Base-by-base conservation (phyloP, 2,113 vertebrate species). In the Motacilla tschutschensis region DNA sequence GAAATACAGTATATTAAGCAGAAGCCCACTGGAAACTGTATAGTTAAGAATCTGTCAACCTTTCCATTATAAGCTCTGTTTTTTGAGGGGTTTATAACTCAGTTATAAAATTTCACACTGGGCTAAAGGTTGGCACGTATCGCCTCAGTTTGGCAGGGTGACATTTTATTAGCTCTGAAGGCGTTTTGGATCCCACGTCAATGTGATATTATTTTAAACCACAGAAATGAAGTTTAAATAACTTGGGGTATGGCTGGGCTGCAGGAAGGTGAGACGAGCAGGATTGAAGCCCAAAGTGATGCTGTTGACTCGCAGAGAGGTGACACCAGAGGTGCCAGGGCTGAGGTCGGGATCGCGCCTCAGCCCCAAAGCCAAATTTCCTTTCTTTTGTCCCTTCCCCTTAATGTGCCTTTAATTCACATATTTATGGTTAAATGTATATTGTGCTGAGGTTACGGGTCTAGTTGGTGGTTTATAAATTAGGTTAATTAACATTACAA, bases 1-100 rank as follows among this genome's bases (percentile, higher is more conserved):
- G 94, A 97, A 97, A 97, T 97, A 94, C 95, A 93, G 93, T 96
- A 83, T 96, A 97, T 97, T 96, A 96, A 96, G 96, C 91, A 97
- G 95, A 93, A 97, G 94, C 94, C 89, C 91, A 92, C 92, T 96
- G 95, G 96, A 97, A 97, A 96, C 89, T 89, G 79, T 91, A 95
- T 95, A 97, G 96, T 94, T 96, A 95, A 96, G 96, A 92, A 94
- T 96, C 94, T 97, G 95, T 97, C 96, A 96, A 93, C 92, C 29
- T 96, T 96, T 95, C 95, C 95, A 96, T 96, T 97, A 95, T 95
- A 95, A 88, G 70, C 75, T 83, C 90, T 94, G 92, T 73, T 96
- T 94, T 97, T 94, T 94, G 96, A 96, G 95, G 93, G 94, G 89
- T 95, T 97, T 97, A 96, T 97, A 97, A 97, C 94, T 97, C 94